These are phyloP conservation scores for Acanthosepion lycidas DNA, from an alignment of 2,888 invertebrate species.

Conservation along the genomic window DNA sequence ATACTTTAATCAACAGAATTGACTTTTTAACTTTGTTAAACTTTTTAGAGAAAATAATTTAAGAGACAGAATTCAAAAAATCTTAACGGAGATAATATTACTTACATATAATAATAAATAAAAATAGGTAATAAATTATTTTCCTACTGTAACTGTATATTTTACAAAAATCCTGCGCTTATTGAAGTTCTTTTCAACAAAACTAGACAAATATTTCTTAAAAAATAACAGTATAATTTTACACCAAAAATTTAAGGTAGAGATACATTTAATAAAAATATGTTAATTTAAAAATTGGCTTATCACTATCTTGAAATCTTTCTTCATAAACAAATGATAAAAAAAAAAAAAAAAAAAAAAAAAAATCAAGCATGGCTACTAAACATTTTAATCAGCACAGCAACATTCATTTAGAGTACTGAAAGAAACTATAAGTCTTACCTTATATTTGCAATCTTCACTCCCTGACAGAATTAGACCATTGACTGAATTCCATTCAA, in stretches of 20 bases:
- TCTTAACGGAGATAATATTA: neutral
- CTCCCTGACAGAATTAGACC: constrained; percentile 80
- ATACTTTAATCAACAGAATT: neutral
- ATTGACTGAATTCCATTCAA: constrained; percentile 79
- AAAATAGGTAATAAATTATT: neutral
- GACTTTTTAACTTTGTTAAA: neutral
- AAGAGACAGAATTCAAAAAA: neutral
- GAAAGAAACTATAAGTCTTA: constrained; percentile 75
- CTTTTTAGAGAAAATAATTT: neutral
- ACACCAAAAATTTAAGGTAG: too few species aligned
- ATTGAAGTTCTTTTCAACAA: too few species aligned
- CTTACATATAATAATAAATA: neutral
- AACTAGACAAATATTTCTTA: too few species aligned
- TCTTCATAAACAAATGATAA: neutral
- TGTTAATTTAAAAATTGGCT: neutral
- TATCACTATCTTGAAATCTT: neutral
- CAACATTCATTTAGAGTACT: neutral
- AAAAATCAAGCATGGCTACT: neutral
- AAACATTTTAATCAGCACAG: neutral
- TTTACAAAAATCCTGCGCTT: neutral
- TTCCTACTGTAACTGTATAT: neutral
- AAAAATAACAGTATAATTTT: too few species aligned
- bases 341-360: too few species aligned
- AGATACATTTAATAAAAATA: too few species aligned
- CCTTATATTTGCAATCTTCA: constrained; percentile 88